These are phyloP conservation scores for Odontomachus brunneus DNA, from an alignment of 1,140 invertebrate genomes.

Conservation along the genomic window DNA sequence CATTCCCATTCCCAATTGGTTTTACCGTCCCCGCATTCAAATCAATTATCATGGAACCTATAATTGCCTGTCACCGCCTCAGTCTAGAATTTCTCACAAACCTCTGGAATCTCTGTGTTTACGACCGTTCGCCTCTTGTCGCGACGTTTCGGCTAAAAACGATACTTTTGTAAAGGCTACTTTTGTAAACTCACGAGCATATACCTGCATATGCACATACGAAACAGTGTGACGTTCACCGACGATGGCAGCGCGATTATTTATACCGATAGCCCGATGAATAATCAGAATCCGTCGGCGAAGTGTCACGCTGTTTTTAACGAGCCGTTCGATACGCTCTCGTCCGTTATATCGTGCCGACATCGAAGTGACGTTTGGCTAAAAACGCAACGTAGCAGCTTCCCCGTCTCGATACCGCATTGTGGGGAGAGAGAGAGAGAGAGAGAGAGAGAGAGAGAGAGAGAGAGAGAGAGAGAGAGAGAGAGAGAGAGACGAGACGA, in stretches of 20 bases:
- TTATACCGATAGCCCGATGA: constrained; percentile 50
- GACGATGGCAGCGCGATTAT: constrained; percentile 33
- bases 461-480: too few species aligned
- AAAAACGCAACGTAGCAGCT: constrained; percentile 29
- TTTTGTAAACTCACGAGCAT: too few species aligned
- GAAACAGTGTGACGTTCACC: constrained; percentile 12
- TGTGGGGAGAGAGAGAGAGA: constrained; percentile 6
- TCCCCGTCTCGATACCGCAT: constrained; percentile 37
- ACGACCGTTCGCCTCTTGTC: constrained; percentile 43
- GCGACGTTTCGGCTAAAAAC: not conserved
- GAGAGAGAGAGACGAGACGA: too few species aligned
- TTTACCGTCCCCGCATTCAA: constrained; percentile 56
- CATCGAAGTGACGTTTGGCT: constrained; percentile 25
- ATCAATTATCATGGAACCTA: constrained; percentile 57
- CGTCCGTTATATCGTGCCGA: constrained; percentile 24
- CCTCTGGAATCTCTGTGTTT: too few species aligned
- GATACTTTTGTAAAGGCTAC: too few species aligned
- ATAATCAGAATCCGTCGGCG: constrained; percentile 51
- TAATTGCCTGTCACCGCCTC: constrained; percentile 58
- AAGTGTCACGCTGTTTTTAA: constrained; percentile 38
- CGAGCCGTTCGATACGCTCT: constrained; percentile 23
- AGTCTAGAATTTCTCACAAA: constrained; percentile 59
- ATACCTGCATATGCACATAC: too few species aligned
- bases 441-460: too few species aligned
- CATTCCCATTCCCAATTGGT: constrained; percentile 52